phyloP scores from a whole-genome alignment of 1,140 invertebrate species.

The Musca vetustissima region DNA sequence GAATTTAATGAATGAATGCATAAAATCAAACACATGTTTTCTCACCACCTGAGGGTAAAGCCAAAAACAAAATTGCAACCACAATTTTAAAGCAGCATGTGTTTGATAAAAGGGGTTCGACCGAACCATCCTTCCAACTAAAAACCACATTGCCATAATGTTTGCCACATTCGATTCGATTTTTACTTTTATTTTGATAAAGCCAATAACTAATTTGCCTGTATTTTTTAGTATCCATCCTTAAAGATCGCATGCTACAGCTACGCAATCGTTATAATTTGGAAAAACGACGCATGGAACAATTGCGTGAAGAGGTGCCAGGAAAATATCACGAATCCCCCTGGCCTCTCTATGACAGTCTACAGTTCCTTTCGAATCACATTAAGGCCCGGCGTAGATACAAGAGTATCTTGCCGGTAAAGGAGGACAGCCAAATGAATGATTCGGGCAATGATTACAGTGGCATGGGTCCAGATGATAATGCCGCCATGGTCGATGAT shows the following conservation, averaged over 20 bases:
- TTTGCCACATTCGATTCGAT: not conserved
- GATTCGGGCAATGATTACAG: conserved; percentile 15
- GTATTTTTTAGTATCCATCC: conserved; percentile 36
- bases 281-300: conserved; percentile 51
- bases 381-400: conserved; percentile 50
- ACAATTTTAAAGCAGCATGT: no score
- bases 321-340: conserved; percentile 35
- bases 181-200: no score
- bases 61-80: no score
- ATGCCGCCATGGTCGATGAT: not conserved
- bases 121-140: not conserved
- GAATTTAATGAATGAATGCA: no score
- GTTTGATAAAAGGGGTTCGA: no score
- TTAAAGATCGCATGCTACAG: conserved; percentile 52
- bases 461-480: not conserved
- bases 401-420: conserved; percentile 32
- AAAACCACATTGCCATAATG: not conserved
- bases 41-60: no score
- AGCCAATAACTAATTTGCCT: no score
- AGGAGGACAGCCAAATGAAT: not conserved
- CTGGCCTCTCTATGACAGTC: conserved; percentile 52
- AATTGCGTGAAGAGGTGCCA: conserved; percentile 29
- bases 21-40: no score
- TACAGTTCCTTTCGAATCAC: conserved; percentile 50
- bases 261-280: conserved; percentile 54